These are phyloP conservation scores for Fabriciana adippe DNA, from an alignment of 2,888 invertebrate genomes.

Conservation along the genomic window DNA sequence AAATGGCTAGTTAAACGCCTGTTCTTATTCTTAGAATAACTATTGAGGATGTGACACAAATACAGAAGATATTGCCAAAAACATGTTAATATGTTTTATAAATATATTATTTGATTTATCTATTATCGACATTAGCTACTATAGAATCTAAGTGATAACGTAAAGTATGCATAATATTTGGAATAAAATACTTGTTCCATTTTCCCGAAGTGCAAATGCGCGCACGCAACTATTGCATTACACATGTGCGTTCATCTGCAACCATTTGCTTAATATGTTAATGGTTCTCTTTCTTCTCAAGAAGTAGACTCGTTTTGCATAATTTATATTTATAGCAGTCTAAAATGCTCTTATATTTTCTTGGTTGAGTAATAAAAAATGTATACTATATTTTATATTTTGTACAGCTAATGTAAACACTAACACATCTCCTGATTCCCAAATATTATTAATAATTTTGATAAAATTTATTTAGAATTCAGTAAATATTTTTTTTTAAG, in stretches of 20 bases:
- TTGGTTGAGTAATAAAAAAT: too few species aligned
- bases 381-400: too few species aligned
- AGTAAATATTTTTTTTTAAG: too few species aligned
- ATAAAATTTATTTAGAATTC: too few species aligned
- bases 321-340: constrained; percentile 1
- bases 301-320: constrained; percentile 1
- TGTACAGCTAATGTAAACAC: too few species aligned
- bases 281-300: constrained; percentile 52
- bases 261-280: constrained; percentile 56
- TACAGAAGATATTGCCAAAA: neutral
- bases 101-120: neutral
- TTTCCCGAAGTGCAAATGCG: constrained; percentile 55
- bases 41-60: constrained; percentile 5
- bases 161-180: constrained; percentile 62
- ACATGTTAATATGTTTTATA: constrained; percentile 5
- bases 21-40: neutral
- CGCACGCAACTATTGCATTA: constrained; percentile 63
- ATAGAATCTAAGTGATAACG: constrained; percentile 8
- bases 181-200: constrained; percentile 55
- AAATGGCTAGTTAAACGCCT: neutral
- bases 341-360: too few species aligned
- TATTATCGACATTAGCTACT: constrained; percentile 4
- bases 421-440: too few species aligned
- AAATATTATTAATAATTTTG: too few species aligned
- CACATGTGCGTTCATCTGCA: constrained; percentile 60